Evolutionary conservation across 1,140 invertebrate genomes (phyloP).

Genomic region (Trialeurodes vaporariorum): DNA sequence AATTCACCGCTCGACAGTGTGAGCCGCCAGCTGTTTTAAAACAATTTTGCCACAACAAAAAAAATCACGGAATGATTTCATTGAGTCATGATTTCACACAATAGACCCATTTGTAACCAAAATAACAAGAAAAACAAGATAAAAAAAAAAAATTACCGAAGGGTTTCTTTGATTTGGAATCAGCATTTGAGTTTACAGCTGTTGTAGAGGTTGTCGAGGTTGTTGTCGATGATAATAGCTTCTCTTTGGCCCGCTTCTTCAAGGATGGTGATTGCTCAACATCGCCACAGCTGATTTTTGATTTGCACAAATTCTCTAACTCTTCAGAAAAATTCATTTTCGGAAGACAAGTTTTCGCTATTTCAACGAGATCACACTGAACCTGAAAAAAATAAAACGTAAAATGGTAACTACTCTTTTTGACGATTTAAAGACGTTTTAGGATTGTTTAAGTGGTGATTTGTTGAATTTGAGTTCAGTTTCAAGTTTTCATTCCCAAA

Average conservation of each 20-base stretch:
- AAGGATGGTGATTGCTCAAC: not conserved
- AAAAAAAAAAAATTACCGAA: constrained; percentile 39
- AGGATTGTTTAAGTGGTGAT: no score
- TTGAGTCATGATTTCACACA: no score
- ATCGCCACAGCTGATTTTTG: not conserved
- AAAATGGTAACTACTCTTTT: no score
- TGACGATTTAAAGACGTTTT: no score
- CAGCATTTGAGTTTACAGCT: not conserved
- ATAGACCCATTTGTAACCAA: no score
- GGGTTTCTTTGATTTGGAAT: constrained; percentile 42
- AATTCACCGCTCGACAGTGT: no score
- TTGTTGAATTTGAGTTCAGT: no score
- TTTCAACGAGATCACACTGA: not conserved
- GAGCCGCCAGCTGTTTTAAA: no score
- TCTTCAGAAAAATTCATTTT: constrained; percentile 6
- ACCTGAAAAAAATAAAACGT: constrained; percentile 9
- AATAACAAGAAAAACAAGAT: constrained; percentile 10
- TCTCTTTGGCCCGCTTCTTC: constrained; percentile 11
- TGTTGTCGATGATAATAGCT: not conserved
- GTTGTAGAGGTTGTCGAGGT: not conserved
- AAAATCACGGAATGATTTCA: no score
- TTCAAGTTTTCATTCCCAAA: no score
- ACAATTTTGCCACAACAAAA: no score
- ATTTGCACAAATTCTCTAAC: not conserved
- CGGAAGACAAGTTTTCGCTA: constrained; percentile 7